Base-by-base conservation (phyloP, 2,113 vertebrate species). In the Phyllostomus discolor region DNA sequence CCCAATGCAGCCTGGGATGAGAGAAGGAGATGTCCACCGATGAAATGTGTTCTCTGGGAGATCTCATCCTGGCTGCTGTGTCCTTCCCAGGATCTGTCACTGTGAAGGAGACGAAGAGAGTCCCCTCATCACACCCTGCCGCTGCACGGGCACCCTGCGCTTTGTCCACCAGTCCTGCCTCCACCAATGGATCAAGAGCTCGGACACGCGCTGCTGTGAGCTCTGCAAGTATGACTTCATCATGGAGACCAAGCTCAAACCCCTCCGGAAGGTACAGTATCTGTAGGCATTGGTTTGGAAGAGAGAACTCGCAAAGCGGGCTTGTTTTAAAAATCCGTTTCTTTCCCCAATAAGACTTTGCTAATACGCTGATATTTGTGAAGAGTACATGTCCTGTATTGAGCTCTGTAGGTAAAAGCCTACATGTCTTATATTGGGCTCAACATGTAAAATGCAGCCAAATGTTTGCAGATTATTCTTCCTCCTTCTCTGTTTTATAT, bases 121-220 rank as follows among this genome's bases (percentile, higher is more conserved):
- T 82, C 99, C 99, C 0, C 98, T 99, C 98, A 99, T 99, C 98
- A 99, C 99, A 6, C 99, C 99, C 0, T 99, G 99, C 66, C 99
- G 98, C 98, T 99, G 99, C 98, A 99, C 99, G 0, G 99, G 99
- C 6, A 99, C 99, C 43, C 97, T 99, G 62, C 99, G 99, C 82
- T 99, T 99, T 19, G 99, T 99, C 11, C 99, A 99, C 96, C 99
- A 99, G 98, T 97, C 98, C 96, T 99, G 99, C 95, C 99, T 99
- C 96, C 99, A 99, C 98, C 99, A 99, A 98, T 99, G 99, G 99
- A 99, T 99, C 96, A 99, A 99, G 97, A 99, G 99, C 96, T 99
- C 99, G 0, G 99, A 99, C 98, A 99, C 99, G 0, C 99, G 99
- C 97, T 99, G 99, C 97, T 99, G 99, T 89, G 99, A 99, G 98